Evolutionary conservation across 2,113 vertebrate genomes (phyloP).

Genomic region (Daubentonia madagascariensis): DNA sequence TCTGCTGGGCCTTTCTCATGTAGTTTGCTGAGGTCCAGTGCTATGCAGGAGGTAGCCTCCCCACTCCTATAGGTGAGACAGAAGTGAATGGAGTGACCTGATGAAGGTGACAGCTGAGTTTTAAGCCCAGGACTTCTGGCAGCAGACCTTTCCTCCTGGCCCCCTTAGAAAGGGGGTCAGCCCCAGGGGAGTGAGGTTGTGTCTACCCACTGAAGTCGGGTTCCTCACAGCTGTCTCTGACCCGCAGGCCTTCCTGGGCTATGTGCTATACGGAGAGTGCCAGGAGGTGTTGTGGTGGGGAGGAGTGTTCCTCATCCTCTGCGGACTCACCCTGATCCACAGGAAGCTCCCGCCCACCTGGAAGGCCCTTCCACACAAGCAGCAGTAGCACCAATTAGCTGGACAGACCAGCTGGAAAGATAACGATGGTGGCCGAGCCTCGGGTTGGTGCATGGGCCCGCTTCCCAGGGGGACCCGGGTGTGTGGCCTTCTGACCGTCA

Average conservation of each 20-base stretch:
- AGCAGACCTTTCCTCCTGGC: fast-evolving
- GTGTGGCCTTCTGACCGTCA: neutral
- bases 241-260: constrained; percentile 91
- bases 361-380: neutral
- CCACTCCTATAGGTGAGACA: neutral
- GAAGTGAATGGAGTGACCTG: neutral
- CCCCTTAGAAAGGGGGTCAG: neutral
- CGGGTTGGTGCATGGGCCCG: fast-evolving
- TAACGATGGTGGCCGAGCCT: fast-evolving
- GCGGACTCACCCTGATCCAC: constrained; percentile 91
- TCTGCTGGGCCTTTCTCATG: neutral
- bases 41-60: neutral
- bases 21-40: neutral
- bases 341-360: constrained; percentile 72
- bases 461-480: neutral
- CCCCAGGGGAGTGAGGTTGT: neutral
- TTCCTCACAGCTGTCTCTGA: constrained; percentile 15
- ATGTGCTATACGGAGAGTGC: constrained; percentile 90
- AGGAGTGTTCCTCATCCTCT: constrained; percentile 90
- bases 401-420: neutral
- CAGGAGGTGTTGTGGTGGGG: constrained; percentile 93
- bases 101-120: neutral
- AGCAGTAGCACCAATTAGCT: constrained; percentile 77
- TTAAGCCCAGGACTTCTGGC: neutral
- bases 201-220: fast-evolving